These are phyloP conservation scores for Liparis tanakae DNA, from an alignment of 2,797 vertebrate species.

Conservation along the genomic window DNA sequence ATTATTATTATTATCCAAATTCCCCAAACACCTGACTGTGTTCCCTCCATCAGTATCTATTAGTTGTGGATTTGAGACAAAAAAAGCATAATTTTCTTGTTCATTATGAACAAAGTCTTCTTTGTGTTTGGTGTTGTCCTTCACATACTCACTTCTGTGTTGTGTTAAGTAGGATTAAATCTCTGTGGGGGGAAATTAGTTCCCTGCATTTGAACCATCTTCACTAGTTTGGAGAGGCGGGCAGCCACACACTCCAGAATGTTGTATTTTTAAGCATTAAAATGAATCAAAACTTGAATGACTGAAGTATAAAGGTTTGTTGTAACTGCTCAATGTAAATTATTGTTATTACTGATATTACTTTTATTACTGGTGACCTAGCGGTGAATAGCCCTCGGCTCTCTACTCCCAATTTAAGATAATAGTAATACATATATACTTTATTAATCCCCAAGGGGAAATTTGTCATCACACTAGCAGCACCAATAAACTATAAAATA, in stretches of 20 bases:
- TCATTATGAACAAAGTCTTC: background rate
- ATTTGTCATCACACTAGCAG: too few relatives aligned
- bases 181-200: background rate
- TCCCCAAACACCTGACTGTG: background rate
- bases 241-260: conserved; percentile 16
- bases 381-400: too few relatives aligned
- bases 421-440: too few relatives aligned
- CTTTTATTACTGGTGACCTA: background rate
- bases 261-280: conserved; percentile 19
- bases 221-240: background rate
- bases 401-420: background rate
- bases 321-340: background rate
- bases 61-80: background rate
- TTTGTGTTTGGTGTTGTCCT: conserved; percentile 18
- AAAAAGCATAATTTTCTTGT: background rate
- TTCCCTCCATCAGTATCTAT: background rate
- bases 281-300: conserved; percentile 19
- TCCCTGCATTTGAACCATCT: background rate
- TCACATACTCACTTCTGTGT: conserved; percentile 1
- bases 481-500: too few relatives aligned
- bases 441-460: too few relatives aligned
- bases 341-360: background rate
- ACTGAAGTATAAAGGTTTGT: background rate
- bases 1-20: too few relatives aligned
- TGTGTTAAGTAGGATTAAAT: conserved; percentile 5